phyloP scores from a whole-genome alignment of 2,888 invertebrate species.

The Eristalis tenax region DNA sequence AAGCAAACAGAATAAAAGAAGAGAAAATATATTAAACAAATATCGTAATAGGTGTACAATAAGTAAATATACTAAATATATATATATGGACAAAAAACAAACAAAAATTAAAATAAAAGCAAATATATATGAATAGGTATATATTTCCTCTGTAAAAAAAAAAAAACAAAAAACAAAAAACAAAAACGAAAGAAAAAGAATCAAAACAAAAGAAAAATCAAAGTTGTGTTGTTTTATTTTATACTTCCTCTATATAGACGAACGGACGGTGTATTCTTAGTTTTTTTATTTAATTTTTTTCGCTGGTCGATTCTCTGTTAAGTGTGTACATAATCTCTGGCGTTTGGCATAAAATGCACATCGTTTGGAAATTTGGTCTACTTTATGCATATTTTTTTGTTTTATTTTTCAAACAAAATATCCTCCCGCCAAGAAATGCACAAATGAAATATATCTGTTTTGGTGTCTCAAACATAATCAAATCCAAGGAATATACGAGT shows the following conservation, averaged over 20 bases:
- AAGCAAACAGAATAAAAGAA: neutral
- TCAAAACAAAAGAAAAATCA: slow-evolving; percentile 70
- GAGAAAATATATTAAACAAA: slow-evolving; percentile 7
- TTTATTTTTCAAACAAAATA: slow-evolving; percentile 26
- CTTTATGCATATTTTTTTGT: slow-evolving; percentile 15
- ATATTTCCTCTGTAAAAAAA: slow-evolving; percentile 72
- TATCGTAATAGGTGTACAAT: slow-evolving; percentile 49
- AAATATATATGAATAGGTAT: slow-evolving; percentile 26
- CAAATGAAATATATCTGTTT: slow-evolving; percentile 78
- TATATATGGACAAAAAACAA: slow-evolving; percentile 25
- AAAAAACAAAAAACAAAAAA: neutral
- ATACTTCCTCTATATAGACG: slow-evolving; percentile 73
- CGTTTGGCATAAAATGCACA: slow-evolving; percentile 59
- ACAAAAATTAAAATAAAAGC: slow-evolving; percentile 4
- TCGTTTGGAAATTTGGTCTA: slow-evolving; percentile 74
- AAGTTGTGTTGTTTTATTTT: slow-evolving; percentile 79
- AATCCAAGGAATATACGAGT: slow-evolving; percentile 28
- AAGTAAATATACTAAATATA: slow-evolving; percentile 23
- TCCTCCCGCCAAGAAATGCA: slow-evolving; percentile 44
- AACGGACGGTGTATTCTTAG: neutral
- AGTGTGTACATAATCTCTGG: slow-evolving; percentile 73
- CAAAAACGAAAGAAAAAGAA: slow-evolving; percentile 46
- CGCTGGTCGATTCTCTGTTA: slow-evolving; percentile 67
- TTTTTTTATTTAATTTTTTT: slow-evolving; percentile 75
- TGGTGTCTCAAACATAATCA: slow-evolving; percentile 77